Evolutionary conservation across 2,113 vertebrate species (phyloP).

Genomic region (Felis catus): DNA sequence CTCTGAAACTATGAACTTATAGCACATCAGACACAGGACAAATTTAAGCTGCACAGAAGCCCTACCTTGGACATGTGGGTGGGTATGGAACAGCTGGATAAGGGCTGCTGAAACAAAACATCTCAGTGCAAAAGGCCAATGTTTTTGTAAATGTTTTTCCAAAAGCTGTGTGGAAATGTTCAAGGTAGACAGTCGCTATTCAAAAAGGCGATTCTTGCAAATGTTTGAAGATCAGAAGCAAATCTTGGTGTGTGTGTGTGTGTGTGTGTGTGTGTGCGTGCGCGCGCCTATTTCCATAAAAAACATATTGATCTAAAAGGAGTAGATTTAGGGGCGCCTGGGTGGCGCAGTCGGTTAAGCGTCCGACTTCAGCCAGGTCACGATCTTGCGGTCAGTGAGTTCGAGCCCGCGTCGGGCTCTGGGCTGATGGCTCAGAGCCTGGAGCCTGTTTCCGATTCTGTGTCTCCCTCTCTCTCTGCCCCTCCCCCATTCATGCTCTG

Average conservation of each 20-base stretch:
- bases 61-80: not conserved
- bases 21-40: not conserved
- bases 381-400: too few species aligned
- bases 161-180: not conserved
- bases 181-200: not conserved
- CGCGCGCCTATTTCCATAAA: not conserved
- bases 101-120: rapidly evolving
- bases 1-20: not conserved
- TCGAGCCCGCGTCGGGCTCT: too few species aligned
- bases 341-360: too few species aligned
- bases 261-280: not conserved
- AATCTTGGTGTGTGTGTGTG: not conserved
- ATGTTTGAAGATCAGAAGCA: not conserved
- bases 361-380: too few species aligned
- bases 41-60: not conserved
- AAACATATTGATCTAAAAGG: not conserved
- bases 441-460: too few species aligned
- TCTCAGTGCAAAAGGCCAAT: not conserved
- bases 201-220: not conserved
- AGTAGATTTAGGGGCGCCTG: not conserved
- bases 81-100: not conserved
- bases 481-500: too few species aligned
- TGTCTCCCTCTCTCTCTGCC: too few species aligned
- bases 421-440: too few species aligned
- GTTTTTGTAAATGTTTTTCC: not conserved